These are phyloP conservation scores for Drosophila lacteicornis DNA, from an alignment of 1,140 invertebrate genomes.

Conservation along the genomic window DNA sequence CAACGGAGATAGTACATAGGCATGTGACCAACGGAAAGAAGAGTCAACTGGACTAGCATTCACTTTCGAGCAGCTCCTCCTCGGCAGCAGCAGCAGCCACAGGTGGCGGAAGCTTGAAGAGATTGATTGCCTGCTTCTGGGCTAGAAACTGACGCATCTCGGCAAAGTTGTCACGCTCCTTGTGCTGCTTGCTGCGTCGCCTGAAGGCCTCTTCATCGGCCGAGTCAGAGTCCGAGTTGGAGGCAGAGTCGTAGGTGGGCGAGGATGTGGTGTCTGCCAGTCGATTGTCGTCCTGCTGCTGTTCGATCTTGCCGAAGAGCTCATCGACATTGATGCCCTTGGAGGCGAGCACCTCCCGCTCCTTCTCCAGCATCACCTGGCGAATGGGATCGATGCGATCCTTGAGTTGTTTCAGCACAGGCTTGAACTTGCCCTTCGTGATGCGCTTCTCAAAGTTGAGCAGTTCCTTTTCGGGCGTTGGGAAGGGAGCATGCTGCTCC, in stretches of 20 bases:
- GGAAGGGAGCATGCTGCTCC: constrained; percentile 66
- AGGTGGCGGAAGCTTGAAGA: constrained; percentile 53
- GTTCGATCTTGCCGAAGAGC: constrained; percentile 63
- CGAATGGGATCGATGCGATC: constrained; percentile 83
- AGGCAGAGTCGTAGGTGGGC: constrained; percentile 22
- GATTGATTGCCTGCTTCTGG: constrained; percentile 77
- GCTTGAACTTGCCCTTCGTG: constrained; percentile 76
- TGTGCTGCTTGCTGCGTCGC: constrained; percentile 67
- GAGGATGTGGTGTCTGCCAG: constrained; percentile 27
- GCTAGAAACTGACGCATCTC: constrained; percentile 84
- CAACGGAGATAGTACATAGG: constrained; percentile 23
- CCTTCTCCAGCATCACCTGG: constrained; percentile 80
- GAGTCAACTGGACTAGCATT: constrained; percentile 53
- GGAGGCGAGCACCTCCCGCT: constrained; percentile 72
- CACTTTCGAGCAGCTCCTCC: constrained; percentile 81
- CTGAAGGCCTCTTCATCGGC: constrained; percentile 59
- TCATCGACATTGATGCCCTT: constrained; percentile 84
- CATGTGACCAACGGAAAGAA: constrained; percentile 20
- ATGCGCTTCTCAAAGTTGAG: constrained; percentile 82
- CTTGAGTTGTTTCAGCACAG: constrained; percentile 79
- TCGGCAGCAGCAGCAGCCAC: constrained; percentile 24
- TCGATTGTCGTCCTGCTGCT: constrained; percentile 59
- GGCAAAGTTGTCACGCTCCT: constrained; percentile 81
- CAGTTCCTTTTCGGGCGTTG: constrained; percentile 71
- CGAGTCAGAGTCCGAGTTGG: constrained; percentile 60